These are phyloP conservation scores for Microctonus aethiopoides DNA, from an alignment of 2,888 invertebrate genomes.

Conservation along the genomic window DNA sequence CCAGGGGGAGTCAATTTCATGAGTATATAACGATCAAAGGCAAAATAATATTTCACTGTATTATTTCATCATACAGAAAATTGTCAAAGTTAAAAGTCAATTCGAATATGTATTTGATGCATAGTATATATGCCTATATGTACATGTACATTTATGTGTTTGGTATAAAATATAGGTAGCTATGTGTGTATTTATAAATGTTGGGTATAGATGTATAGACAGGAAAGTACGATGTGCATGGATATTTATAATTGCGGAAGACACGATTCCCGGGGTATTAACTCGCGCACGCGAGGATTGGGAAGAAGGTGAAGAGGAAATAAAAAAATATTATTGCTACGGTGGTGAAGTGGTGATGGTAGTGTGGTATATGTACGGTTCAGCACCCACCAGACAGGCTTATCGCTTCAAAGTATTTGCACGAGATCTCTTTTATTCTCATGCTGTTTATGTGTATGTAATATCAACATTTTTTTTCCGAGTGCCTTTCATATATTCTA, in stretches of 20 bases:
- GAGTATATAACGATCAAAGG: conserved; percentile 27
- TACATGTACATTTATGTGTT: neutral
- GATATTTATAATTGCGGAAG: conserved; percentile 27
- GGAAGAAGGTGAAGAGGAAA: neutral
- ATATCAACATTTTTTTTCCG: neutral
- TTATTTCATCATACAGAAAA: conserved; percentile 52
- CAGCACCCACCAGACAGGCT: conserved; percentile 23
- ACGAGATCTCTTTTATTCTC: neutral
- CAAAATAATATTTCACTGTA: conserved; percentile 57
- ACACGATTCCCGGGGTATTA: conserved; percentile 23
- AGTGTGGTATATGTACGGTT: conserved; percentile 10
- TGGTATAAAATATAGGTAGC: neutral
- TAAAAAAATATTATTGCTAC: conserved; percentile 11
- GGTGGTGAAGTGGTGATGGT: neutral
- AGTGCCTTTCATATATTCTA: neutral
- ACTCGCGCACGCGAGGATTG: conserved; percentile 19
- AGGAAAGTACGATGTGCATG: conserved; percentile 13
- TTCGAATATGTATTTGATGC: neutral
- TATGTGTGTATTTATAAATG: neutral
- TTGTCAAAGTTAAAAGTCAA: conserved; percentile 33
- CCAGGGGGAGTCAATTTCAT: conserved; percentile 9
- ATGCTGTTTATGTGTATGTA: conserved; percentile 2
- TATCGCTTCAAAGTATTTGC: conserved; percentile 7
- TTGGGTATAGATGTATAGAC: conserved; percentile 3
- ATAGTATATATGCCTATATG: neutral